Conservation (phyloP, 2,113 vertebrate genomes). For the Ammospiza caudacuta region DNA sequence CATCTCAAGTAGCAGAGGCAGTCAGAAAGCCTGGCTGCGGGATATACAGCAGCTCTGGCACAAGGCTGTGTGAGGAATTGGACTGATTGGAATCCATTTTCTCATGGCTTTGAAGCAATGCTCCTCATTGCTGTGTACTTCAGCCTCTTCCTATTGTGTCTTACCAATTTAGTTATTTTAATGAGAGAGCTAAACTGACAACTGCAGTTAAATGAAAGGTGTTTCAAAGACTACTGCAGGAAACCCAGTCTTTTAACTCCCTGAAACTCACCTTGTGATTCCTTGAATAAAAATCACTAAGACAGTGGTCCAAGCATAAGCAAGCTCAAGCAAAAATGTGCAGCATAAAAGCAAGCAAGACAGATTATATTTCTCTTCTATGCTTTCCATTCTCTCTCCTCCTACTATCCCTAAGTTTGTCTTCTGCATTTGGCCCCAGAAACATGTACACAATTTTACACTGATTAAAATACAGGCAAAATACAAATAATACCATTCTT, state of each 20-base stretch:
- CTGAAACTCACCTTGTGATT: not conserved
- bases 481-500: not conserved
- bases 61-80: not conserved
- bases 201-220: not conserved
- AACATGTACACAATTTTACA: not conserved
- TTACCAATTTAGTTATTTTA: not conserved
- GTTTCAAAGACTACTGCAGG: not conserved
- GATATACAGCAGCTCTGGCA: not conserved
- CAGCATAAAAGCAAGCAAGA: not conserved
- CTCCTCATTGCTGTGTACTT: not conserved
- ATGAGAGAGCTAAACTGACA: fast-evolving
- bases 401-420: not conserved
- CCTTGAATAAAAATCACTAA: not conserved
- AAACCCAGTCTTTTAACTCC: not conserved
- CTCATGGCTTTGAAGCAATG: not conserved
- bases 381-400: not conserved
- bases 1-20: not conserved
- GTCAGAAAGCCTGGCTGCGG: not conserved
- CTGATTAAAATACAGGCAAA: not conserved
- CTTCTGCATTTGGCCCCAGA: not conserved
- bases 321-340: not conserved
- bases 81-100: not conserved
- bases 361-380: not conserved
- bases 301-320: not conserved
- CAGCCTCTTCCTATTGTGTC: not conserved